Evolutionary conservation across 2,888 invertebrate genomes (phyloP).

Genomic region (Diploptera punctata): DNA sequence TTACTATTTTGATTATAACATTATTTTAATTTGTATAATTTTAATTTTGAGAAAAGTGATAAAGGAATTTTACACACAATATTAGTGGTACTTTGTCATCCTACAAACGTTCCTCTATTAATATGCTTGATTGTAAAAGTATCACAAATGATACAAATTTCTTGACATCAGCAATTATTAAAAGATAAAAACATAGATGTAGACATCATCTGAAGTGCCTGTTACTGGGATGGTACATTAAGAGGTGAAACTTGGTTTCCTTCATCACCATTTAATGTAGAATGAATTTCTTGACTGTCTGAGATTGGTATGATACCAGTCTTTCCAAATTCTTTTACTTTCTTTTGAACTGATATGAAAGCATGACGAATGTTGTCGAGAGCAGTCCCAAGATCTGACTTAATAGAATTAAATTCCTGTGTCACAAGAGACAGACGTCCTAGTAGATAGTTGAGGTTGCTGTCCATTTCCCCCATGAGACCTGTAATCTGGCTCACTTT

Average conservation of each 20-base stretch:
- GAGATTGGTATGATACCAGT: slow-evolving; percentile 56
- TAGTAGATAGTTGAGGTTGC: slow-evolving; percentile 81
- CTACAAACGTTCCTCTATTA: background rate
- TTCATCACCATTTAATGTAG: background rate
- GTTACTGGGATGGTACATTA: background rate
- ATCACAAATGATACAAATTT: background rate
- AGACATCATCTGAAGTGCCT: no score
- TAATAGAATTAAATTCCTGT: slow-evolving; percentile 84
- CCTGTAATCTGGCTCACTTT: slow-evolving; percentile 80
- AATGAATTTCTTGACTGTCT: slow-evolving; percentile 50
- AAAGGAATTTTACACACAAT: no score
- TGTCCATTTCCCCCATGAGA: slow-evolving; percentile 78
- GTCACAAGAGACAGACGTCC: slow-evolving; percentile 81
- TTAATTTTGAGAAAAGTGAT: no score
- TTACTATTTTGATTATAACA: no score
- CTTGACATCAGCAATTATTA: background rate
- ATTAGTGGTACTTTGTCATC: no score
- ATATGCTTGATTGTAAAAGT: background rate
- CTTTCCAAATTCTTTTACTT: slow-evolving; percentile 53
- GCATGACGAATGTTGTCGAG: slow-evolving; percentile 73
- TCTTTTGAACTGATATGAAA: slow-evolving; percentile 67
- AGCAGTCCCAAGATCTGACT: slow-evolving; percentile 74
- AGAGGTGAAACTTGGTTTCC: slow-evolving; percentile 30
- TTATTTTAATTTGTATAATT: no score
- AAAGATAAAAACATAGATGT: background rate